Base-by-base conservation (phyloP, 2,113 vertebrate species). In the Osmerus eperlanus region DNA sequence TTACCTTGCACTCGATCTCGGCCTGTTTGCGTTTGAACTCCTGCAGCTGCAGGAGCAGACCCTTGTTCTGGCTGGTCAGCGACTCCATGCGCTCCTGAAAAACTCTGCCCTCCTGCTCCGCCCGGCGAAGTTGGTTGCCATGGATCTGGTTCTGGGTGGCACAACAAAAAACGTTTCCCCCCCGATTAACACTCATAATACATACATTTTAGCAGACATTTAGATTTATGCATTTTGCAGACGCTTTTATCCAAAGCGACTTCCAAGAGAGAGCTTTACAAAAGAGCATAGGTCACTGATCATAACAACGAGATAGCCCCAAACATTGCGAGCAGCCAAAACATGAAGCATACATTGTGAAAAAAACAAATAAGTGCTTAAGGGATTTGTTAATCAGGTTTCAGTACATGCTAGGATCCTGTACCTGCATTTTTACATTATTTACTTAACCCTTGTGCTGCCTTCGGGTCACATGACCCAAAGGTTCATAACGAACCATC, bases 1-100 rank as follows among this genome's bases (percentile, higher is more conserved):
- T 90, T 92, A 99, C 97, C 95, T 98, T 98, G 93, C 95, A 99
- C 75, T 99, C 95, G 67, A 93, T 94, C 91, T 98, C 97, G 65
- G 97, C 96, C 86, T 95, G 95, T 80, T 90, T 96, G 77, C 97
- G 90, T 75, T 96, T 99, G 68, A 93, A 91, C 88, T 96, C 96
- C 77, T 92, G 94, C 80, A 97, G 21, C 58, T 98, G 95, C 81
- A 90, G 75, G 62, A 93, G 84, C 1, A 97, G 88, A 69, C 91
- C 94, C 89, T 95, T 98, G 82, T 97, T 99, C 84, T 98, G 95
- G 2, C 78, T 75, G 3, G 94, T 94, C 85, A 98, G 90, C 67
- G 89, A 89, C 59, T 95, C 93, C 72, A 97, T 86, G 1, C 93
- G 93, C 54, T 94, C 93, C 73, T 95, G 92, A 1, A 95, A 86